A percentile compares a stretch with the other conserved stretches of the same genome.
phyloP scores from a whole-genome alignment of 2,888 invertebrate genomes.

The Drosophila melanosoma region DNA sequence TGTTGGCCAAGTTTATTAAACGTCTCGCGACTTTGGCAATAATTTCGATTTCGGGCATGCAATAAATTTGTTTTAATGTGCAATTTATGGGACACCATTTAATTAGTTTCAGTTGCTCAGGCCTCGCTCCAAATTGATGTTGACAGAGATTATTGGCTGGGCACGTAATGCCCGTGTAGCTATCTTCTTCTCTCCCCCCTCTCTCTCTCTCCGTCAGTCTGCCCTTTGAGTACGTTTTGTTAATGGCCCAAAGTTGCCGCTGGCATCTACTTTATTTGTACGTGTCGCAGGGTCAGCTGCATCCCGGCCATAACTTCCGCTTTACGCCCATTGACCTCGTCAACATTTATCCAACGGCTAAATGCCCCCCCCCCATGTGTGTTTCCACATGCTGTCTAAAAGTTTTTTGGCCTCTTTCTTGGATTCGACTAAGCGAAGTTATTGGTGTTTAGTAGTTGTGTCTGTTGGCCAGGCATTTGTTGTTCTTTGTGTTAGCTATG shows the following conservation, averaged over 20 bases:
- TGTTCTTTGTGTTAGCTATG: slow-evolving; percentile 75
- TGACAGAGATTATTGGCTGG: slow-evolving; percentile 82
- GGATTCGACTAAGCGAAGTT: slow-evolving; percentile 44
- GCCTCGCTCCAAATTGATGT: slow-evolving; percentile 77
- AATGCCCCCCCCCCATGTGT: slow-evolving; percentile 50
- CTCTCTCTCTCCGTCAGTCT: not conserved
- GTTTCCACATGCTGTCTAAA: slow-evolving; percentile 42
- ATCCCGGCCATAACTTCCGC: slow-evolving; percentile 75
- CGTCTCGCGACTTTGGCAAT: slow-evolving; percentile 78
- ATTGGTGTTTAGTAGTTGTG: slow-evolving; percentile 59
- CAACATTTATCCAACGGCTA: slow-evolving; percentile 76
- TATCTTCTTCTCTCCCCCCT: not conserved
- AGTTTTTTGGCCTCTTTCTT: slow-evolving; percentile 39
- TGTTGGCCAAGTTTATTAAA: slow-evolving; percentile 74
- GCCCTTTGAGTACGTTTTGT: slow-evolving; percentile 33
- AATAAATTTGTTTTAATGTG: slow-evolving; percentile 83
- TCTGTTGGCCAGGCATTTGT: slow-evolving; percentile 28
- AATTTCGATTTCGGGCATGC: slow-evolving; percentile 78
- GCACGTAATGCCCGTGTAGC: slow-evolving; percentile 70
- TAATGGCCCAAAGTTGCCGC: slow-evolving; percentile 70
- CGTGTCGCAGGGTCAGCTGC: slow-evolving; percentile 63
- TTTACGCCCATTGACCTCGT: slow-evolving; percentile 76
- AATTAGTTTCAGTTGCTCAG: slow-evolving; percentile 80
- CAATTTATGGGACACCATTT: slow-evolving; percentile 84
- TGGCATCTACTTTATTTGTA: slow-evolving; percentile 70